These are phyloP conservation scores for Sebastes dallii DNA, from an alignment of 2,797 vertebrate species.

Conservation along the genomic window DNA sequence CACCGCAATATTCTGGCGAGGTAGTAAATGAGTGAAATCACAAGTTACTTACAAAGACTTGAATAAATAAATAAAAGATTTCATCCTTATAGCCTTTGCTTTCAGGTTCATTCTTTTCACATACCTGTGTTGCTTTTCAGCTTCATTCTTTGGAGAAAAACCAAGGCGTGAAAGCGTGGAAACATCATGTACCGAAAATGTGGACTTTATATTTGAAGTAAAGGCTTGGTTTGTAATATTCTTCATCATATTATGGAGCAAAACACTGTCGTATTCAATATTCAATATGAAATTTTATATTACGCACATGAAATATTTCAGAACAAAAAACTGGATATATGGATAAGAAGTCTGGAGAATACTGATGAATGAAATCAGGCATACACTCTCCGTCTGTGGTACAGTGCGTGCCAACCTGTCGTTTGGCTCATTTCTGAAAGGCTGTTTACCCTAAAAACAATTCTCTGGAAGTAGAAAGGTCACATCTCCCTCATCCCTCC, in stretches of 20 bases:
- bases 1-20: conserved; percentile 22
- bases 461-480: conserved; percentile 87
- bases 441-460: conserved; percentile 92
- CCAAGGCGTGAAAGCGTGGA: not conserved
- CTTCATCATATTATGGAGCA: not conserved
- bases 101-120: conserved; percentile 9
- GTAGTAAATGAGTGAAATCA: conserved; percentile 41
- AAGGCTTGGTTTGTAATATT: not conserved
- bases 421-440: conserved; percentile 83
- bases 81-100: not conserved
- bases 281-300: not conserved
- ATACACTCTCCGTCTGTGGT: not conserved
- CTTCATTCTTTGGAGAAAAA: conserved; percentile 8
- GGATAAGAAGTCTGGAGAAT: not conserved
- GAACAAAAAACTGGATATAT: not conserved
- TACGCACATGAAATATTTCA: not conserved
- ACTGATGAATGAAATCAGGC: not conserved
- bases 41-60: conserved; percentile 34
- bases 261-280: not conserved
- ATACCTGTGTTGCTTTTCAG: not conserved
- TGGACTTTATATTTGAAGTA: not conserved
- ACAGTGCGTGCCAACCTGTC: conserved; percentile 43
- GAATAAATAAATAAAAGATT: conserved; percentile 31
- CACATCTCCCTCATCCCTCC: conserved; percentile 78
- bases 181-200: not conserved